A percentile compares a stretch with the other conserved stretches of the same genome.
Evolutionary conservation across 2,888 invertebrate genomes (phyloP).

Genomic region (Machimus atricapillus): DNA sequence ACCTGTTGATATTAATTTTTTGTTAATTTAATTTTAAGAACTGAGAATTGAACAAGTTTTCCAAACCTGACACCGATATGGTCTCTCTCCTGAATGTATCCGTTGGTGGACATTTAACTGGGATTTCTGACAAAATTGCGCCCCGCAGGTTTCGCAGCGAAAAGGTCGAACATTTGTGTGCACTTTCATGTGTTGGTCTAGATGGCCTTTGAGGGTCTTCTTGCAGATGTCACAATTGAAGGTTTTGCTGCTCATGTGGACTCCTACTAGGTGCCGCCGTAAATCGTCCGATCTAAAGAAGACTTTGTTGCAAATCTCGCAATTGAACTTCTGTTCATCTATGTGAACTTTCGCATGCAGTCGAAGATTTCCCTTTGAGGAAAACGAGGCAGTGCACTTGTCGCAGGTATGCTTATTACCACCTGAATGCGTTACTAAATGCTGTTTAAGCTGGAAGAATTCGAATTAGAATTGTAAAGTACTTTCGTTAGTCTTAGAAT

Average conservation of each 20-base stretch:
- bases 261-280: constrained; percentile 75
- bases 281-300: constrained; percentile 75
- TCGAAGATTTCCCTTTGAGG: constrained; percentile 70
- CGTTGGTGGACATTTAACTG: constrained; percentile 84
- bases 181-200: constrained; percentile 82
- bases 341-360: constrained; percentile 70
- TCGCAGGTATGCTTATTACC: constrained; percentile 76
- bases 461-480: not conserved
- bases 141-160: constrained; percentile 79
- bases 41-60: not conserved
- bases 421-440: constrained; percentile 74
- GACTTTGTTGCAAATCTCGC: constrained; percentile 80
- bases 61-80: constrained; percentile 79
- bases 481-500: too few relatives aligned
- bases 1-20: constrained; percentile 42
- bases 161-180: constrained; percentile 78
- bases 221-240: constrained; percentile 83
- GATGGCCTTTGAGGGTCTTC: constrained; percentile 80
- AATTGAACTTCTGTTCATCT: constrained; percentile 77
- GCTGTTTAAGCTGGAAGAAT: constrained; percentile 66
- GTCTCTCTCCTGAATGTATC: constrained; percentile 84
- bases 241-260: constrained; percentile 76
- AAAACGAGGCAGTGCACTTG: constrained; percentile 75
- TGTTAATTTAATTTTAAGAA: not conserved
- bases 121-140: constrained; percentile 82